These are phyloP conservation scores for Nomada fucata DNA, from an alignment of 2,888 invertebrate genomes.

Conservation along the genomic window DNA sequence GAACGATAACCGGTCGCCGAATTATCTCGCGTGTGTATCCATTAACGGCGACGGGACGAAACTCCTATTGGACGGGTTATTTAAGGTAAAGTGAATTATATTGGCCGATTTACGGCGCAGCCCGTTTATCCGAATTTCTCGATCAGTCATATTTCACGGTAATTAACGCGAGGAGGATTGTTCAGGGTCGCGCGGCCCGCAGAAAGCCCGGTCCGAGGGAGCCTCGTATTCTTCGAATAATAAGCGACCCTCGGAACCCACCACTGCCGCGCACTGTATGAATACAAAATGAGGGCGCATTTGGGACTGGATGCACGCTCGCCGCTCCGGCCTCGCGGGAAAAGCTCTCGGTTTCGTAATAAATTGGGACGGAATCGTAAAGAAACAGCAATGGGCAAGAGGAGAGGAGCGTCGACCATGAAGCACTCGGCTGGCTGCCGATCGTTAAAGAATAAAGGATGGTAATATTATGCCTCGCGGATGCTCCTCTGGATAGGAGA, in stretches of 20 bases:
- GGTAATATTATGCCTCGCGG: constrained; percentile 78
- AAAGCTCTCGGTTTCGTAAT: constrained; percentile 70
- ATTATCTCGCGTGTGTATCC: constrained; percentile 9
- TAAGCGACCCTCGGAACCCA: constrained; percentile 57
- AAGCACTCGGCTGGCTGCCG: constrained; percentile 67
- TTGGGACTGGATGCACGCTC: neutral
- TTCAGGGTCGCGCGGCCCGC: constrained; percentile 24
- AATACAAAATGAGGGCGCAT: constrained; percentile 70
- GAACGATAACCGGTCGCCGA: constrained; percentile 15
- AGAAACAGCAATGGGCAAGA: constrained; percentile 32
- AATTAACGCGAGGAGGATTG: constrained; percentile 61
- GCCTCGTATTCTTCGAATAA: constrained; percentile 63
- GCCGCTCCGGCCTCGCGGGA: constrained; percentile 53
- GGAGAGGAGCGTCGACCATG: constrained; percentile 42
- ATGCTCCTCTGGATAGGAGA: constrained; percentile 45
- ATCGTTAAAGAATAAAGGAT: constrained; percentile 79
- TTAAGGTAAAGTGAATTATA: constrained; percentile 48
- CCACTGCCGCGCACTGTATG: constrained; percentile 56
- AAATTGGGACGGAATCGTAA: constrained; percentile 70
- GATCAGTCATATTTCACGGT: constrained; percentile 68
- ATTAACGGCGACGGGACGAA: neutral
- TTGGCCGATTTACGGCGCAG: constrained; percentile 42
- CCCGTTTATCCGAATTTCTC: constrained; percentile 48
- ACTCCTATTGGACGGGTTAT: constrained; percentile 43
- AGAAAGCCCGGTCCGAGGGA: constrained; percentile 30